These are phyloP conservation scores for Bambusicola thoracicus DNA, from an alignment of 2,113 vertebrate genomes.

Conservation along the genomic window DNA sequence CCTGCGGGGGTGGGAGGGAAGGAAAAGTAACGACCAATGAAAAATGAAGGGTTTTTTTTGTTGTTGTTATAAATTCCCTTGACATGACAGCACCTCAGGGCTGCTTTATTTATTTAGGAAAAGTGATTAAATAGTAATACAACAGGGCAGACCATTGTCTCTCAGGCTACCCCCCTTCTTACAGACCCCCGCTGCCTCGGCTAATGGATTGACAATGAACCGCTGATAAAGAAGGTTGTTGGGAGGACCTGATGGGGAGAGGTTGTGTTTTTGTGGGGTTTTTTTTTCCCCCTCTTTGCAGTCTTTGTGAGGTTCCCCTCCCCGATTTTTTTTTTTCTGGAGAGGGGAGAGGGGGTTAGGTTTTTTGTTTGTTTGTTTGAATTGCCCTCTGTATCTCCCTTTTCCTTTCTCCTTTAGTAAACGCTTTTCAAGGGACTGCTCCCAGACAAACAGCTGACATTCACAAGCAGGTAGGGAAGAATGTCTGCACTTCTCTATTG, in stretches of 20 bases:
- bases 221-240: conserved; percentile 80
- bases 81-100: conserved; percentile 85
- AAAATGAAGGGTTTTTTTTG: conserved; percentile 76
- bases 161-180: conserved; percentile 54
- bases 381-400: conserved; percentile 36
- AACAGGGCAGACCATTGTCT: conserved; percentile 80
- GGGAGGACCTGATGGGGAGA: conserved; percentile 73
- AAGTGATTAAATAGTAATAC: conserved; percentile 89
- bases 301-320: conserved; percentile 26
- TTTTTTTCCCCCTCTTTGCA: conserved; percentile 36
- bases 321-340: too few relatives aligned
- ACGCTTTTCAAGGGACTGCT: conserved; percentile 59
- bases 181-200: conserved; percentile 79
- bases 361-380: conserved; percentile 25
- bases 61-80: conserved; percentile 85
- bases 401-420: background rate
- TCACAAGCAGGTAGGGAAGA: conserved; percentile 60
- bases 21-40: conserved; percentile 81
- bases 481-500: conserved; percentile 24
- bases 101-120: conserved; percentile 89
- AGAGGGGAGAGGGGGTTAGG: too few relatives aligned
- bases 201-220: conserved; percentile 87
- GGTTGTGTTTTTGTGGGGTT: background rate
- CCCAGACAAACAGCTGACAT: conserved; percentile 59
- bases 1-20: conserved; percentile 71